phyloP scores from a whole-genome alignment of 2,797 vertebrate genomes.

The Tangara arthus region DNA sequence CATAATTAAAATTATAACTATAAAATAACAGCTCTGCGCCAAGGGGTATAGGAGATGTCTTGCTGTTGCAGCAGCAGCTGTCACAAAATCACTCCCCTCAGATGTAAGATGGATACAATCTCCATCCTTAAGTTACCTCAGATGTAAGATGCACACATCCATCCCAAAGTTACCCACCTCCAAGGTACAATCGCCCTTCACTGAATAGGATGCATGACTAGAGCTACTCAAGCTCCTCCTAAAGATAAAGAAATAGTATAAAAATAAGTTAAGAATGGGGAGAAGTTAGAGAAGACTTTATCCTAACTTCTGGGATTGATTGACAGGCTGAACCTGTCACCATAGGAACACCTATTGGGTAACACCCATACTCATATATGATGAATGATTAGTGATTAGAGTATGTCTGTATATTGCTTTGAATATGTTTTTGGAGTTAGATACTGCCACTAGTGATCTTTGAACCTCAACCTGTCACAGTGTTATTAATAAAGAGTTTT shows the following conservation, averaged over 20 bases:
- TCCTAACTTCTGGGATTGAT: accelerated
- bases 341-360: accelerated
- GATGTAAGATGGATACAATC: background rate
- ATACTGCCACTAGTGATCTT: background rate
- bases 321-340: accelerated
- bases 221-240: background rate
- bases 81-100: background rate
- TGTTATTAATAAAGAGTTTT: background rate
- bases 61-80: background rate
- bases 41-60: background rate
- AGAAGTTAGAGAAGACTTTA: background rate
- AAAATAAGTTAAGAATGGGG: background rate
- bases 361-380: too few species aligned
- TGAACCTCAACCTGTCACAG: background rate
- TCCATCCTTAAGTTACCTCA: background rate
- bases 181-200: background rate
- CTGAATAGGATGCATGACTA: background rate
- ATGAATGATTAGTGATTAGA: background rate
- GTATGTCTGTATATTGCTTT: background rate
- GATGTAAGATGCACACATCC: background rate
- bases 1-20: background rate
- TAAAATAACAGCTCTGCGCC: background rate
- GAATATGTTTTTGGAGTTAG: background rate
- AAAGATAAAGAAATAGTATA: background rate
- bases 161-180: background rate